These are phyloP conservation scores for Zosterops borbonicus DNA, from an alignment of 2,113 vertebrate species.

Conservation along the genomic window DNA sequence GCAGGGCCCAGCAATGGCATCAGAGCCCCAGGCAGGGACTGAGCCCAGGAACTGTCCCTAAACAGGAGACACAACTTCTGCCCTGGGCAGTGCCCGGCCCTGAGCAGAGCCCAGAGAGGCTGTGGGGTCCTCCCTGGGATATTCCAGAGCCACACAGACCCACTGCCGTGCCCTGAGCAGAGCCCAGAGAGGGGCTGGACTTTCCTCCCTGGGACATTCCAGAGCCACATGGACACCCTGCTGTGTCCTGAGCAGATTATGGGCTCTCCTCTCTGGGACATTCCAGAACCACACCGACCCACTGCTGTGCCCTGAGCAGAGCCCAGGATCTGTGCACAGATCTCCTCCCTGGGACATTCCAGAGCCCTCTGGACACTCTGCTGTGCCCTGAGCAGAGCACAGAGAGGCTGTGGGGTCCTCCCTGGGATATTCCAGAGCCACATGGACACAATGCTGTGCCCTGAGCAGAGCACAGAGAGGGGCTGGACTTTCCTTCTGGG, in stretches of 20 bases:
- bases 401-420: no score
- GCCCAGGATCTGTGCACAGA: no score
- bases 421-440: rapidly evolving
- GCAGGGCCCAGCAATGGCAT: background rate
- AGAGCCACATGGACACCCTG: no score
- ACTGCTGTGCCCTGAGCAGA: no score
- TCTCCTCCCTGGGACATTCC: no score
- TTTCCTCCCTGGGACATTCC: no score
- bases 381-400: background rate
- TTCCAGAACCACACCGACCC: background rate
- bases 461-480: no score
- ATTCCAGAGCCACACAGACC: rapidly evolving
- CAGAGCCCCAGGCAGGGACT: background rate
- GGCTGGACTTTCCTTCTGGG: no score
- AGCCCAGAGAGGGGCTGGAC: no score
- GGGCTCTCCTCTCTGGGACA: background rate
- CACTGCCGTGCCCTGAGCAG: background rate
- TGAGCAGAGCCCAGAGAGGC: background rate
- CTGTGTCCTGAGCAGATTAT: no score
- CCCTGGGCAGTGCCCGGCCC: background rate
- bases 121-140: background rate
- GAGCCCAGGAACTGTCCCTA: background rate
- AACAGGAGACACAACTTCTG: background rate
- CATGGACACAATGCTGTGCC: rapidly evolving
- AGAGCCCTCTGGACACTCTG: rapidly evolving